Percentiles rank a stretch among this genome's conserved stretches.
These are phyloP conservation scores for Drosophila pandora DNA, from an alignment of 1,140 invertebrate species.

Conservation along the genomic window DNA sequence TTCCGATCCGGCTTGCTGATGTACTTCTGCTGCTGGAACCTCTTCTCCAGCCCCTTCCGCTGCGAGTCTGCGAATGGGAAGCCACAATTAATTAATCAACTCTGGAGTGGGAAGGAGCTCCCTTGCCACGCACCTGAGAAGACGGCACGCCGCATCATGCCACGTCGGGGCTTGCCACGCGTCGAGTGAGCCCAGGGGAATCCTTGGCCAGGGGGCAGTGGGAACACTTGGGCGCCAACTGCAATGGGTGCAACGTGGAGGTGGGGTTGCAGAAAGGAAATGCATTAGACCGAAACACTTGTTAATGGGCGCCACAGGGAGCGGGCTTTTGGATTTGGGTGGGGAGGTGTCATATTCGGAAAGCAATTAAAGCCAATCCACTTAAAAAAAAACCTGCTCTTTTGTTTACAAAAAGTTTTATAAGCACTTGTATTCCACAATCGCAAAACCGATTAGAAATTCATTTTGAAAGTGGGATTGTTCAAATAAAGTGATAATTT, in stretches of 20 bases:
- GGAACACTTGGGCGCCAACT: constrained; percentile 86
- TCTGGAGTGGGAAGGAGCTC: background rate
- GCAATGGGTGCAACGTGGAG: constrained; percentile 46
- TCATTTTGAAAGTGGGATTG: too few relatives aligned
- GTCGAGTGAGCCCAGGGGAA: constrained; percentile 93
- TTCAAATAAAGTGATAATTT: background rate
- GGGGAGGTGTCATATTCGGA: constrained; percentile 19
- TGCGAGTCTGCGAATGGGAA: constrained; percentile 93
- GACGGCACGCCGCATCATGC: constrained; percentile 97
- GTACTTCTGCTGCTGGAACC: constrained; percentile 99
- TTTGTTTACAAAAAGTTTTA: too few relatives aligned
- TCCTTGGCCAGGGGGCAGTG: constrained; percentile 86
- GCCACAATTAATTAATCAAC: constrained; percentile 10
- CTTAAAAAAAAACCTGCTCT: background rate
- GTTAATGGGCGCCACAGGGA: constrained; percentile 63
- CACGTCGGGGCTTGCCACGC: constrained; percentile 92
- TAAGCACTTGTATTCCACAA: too few relatives aligned
- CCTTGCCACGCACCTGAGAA: constrained; percentile 85
- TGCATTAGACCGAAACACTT: constrained; percentile 70
- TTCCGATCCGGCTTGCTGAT: constrained; percentile 98
- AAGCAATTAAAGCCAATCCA: constrained; percentile 42
- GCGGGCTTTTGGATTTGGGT: constrained; percentile 12
- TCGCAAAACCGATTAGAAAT: too few relatives aligned
- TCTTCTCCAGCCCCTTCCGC: constrained; percentile 95
- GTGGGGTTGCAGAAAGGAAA: constrained; percentile 28